Conservation (phyloP, 2,888 invertebrate species). For the Myathropa florea region DNA sequence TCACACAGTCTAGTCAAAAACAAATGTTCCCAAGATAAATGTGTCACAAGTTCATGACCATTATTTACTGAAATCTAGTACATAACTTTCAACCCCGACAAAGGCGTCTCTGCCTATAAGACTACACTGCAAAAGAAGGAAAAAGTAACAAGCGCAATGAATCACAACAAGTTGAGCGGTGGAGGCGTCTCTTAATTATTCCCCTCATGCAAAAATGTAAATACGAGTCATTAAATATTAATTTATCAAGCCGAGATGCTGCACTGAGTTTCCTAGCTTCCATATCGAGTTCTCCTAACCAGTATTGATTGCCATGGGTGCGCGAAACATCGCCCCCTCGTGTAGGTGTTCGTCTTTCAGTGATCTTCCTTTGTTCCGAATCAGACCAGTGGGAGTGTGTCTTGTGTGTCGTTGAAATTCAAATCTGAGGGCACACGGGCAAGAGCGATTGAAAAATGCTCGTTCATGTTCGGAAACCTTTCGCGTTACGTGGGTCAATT, state of each 20-base stretch:
- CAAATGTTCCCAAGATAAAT: no score
- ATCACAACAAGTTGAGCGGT: constrained; percentile 14
- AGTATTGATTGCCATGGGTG: constrained; percentile 24
- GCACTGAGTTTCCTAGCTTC: not conserved
- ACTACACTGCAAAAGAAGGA: no score
- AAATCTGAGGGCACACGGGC: not conserved
- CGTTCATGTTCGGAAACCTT: constrained; percentile 6
- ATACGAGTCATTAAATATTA: constrained; percentile 63
- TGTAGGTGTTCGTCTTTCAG: constrained; percentile 26
- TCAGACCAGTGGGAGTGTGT: not conserved
- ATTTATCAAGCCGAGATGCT: constrained; percentile 44
- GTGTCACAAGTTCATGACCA: no score
- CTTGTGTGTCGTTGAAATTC: not conserved
- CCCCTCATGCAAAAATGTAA: constrained; percentile 58
- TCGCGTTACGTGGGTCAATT: constrained; percentile 21
- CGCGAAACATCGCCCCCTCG: not conserved
- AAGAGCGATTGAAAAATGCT: not conserved
- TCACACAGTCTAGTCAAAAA: no score
- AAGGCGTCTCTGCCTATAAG: not conserved
- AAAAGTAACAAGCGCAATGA: not conserved
- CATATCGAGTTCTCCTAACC: not conserved
- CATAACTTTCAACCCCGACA: not conserved
- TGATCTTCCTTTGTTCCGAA: constrained; percentile 36
- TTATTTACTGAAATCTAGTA: no score
- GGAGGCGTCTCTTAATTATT: constrained; percentile 65